A percentile compares a stretch with the other conserved stretches of the same genome.
Conservation (phyloP, 2,888 invertebrate genomes). For the Pollenia griseotomentosa region DNA sequence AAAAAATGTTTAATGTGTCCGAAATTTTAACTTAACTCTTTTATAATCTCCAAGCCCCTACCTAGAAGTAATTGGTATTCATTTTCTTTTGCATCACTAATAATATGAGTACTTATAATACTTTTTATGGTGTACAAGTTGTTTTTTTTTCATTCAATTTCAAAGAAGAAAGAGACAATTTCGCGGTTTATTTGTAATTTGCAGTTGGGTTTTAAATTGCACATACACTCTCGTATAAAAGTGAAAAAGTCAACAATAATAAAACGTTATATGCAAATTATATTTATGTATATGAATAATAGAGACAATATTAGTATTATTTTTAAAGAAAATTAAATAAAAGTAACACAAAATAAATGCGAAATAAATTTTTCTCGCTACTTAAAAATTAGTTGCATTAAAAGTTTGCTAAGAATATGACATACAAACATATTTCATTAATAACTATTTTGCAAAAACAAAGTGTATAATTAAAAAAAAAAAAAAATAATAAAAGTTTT, state of each 20-base stretch:
- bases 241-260: conserved; percentile 16
- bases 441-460: background rate
- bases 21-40: background rate
- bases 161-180: conserved; percentile 47
- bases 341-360: conserved; percentile 28
- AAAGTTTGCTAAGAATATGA: conserved; percentile 58
- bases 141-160: background rate
- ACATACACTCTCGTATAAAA: conserved; percentile 13
- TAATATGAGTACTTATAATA: background rate
- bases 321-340: background rate
- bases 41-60: no score
- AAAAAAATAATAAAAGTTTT: background rate
- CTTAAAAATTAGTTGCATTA: conserved; percentile 53
- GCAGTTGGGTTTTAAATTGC: conserved; percentile 57
- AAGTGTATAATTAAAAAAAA: background rate
- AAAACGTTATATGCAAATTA: conserved; percentile 62
- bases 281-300: conserved; percentile 52
- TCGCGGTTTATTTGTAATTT: conserved; percentile 69
- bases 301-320: conserved; percentile 41
- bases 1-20: no score
- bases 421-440: conserved; percentile 52
- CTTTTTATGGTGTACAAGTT: conserved; percentile 27
- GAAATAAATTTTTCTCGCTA: conserved; percentile 19
- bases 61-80: conserved; percentile 10
- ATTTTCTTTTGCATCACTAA: conserved; percentile 15